Conservation (phyloP, 2,888 invertebrate genomes). For the Lasioglossum villosulum region DNA sequence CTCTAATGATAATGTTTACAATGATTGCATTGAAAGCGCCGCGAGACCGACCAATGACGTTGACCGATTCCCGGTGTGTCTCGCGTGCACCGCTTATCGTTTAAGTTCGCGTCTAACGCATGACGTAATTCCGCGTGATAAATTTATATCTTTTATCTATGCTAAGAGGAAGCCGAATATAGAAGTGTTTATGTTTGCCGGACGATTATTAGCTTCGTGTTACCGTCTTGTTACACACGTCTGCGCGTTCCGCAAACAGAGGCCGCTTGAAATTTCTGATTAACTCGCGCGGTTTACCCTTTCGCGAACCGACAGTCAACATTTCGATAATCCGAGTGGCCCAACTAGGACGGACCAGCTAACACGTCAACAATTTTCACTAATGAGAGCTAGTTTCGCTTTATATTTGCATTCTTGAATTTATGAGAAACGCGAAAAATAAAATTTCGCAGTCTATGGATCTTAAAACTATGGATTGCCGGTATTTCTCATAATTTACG, state of each 20-base stretch:
- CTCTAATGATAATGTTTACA: constrained; percentile 7
- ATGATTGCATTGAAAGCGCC: constrained; percentile 2
- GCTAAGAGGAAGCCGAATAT: constrained; percentile 44
- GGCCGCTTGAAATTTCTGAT: neutral
- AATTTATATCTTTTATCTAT: constrained; percentile 61
- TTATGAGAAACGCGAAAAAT: neutral
- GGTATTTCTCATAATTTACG: neutral
- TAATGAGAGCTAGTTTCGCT: neutral
- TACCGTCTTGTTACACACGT: constrained; percentile 21
- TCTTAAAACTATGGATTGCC: neutral
- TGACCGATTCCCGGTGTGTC: neutral
- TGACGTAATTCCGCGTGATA: constrained; percentile 53
- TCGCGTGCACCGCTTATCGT: constrained; percentile 36
- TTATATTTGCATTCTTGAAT: neutral
- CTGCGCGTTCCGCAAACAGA: constrained; percentile 10
- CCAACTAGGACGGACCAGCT: neutral
- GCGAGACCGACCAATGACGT: constrained; percentile 2
- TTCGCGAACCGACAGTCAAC: neutral
- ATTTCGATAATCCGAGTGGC: neutral
- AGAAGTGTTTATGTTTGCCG: constrained; percentile 36
- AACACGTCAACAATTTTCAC: neutral
- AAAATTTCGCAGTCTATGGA: neutral
- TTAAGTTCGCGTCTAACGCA: constrained; percentile 36
- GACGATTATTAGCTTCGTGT: constrained; percentile 23
- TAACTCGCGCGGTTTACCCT: constrained; percentile 1